These are phyloP conservation scores for Cyclargus thomasi DNA, from an alignment of 1,140 invertebrate genomes.

Conservation along the genomic window DNA sequence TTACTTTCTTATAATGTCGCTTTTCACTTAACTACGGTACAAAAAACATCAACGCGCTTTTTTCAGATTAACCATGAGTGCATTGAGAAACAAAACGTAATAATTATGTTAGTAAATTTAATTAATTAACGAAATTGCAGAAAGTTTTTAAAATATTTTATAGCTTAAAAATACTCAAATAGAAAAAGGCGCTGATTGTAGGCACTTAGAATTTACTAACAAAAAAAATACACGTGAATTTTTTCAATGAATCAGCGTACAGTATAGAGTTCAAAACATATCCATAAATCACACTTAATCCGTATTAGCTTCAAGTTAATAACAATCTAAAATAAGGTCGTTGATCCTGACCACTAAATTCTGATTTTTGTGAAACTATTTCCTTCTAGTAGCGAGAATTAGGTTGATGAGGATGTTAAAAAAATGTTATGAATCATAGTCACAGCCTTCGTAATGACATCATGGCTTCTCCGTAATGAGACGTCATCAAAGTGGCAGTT, in stretches of 20 bases:
- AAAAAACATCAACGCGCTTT: too few relatives aligned
- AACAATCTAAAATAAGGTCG: background rate
- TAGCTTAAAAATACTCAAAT: too few relatives aligned
- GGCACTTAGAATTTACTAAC: too few relatives aligned
- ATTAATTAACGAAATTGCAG: too few relatives aligned
- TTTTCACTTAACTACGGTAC: too few relatives aligned
- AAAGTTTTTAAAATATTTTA: too few relatives aligned
- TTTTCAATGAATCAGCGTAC: background rate
- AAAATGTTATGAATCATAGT: conserved; percentile 16
- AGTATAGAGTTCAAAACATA: background rate
- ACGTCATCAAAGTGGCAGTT: conserved; percentile 46
- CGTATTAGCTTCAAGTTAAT: background rate
- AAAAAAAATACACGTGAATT: too few relatives aligned
- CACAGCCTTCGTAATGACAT: conserved; percentile 37
- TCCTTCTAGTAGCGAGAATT: background rate
- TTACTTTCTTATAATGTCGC: too few relatives aligned
- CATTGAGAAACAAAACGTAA: too few relatives aligned
- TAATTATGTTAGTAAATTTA: too few relatives aligned
- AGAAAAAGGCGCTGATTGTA: too few relatives aligned
- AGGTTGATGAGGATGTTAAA: background rate
- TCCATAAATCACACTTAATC: background rate
- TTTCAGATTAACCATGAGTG: too few relatives aligned
- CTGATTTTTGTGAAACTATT: background rate
- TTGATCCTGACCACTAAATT: background rate
- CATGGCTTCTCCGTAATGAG: conserved; percentile 32